Conservation (phyloP, 2,888 invertebrate genomes). For the Ectemnius cavifrons region DNA sequence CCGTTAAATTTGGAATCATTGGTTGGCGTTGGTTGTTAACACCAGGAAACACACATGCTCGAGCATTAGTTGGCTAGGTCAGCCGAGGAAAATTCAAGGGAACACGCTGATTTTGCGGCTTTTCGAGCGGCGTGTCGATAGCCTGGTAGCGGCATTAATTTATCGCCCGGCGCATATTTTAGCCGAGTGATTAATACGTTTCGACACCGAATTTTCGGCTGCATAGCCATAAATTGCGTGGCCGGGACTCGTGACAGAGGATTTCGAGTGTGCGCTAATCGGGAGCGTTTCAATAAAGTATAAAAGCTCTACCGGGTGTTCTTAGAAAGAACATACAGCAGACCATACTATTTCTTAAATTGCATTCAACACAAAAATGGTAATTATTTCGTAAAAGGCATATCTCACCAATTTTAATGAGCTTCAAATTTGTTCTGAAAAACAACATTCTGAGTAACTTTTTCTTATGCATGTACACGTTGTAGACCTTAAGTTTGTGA, state of each 20-base stretch:
- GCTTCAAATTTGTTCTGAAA: no score
- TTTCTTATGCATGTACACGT: no score
- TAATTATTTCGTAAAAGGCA: no score
- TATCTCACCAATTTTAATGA: no score
- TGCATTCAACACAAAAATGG: no score
- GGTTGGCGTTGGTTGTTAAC: no score
- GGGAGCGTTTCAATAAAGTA: background rate
- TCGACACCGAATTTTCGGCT: slow-evolving; percentile 1
- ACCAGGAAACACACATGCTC: no score
- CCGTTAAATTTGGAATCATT: no score
- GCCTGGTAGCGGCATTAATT: background rate
- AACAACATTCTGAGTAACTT: no score
- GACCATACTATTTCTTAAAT: no score
- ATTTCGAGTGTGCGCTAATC: no score
- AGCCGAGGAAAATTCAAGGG: background rate
- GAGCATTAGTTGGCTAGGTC: background rate
- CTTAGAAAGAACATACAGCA: background rate
- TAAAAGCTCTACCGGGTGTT: background rate
- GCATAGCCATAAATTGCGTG: background rate
- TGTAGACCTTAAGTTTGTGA: no score
- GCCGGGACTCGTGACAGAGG: background rate
- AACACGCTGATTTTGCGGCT: slow-evolving; percentile 2
- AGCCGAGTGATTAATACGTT: background rate
- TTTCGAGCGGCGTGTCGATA: background rate
- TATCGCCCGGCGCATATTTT: slow-evolving; percentile 1